Conservation (phyloP, 2,113 vertebrate genomes). For the Siniperca knerii region DNA sequence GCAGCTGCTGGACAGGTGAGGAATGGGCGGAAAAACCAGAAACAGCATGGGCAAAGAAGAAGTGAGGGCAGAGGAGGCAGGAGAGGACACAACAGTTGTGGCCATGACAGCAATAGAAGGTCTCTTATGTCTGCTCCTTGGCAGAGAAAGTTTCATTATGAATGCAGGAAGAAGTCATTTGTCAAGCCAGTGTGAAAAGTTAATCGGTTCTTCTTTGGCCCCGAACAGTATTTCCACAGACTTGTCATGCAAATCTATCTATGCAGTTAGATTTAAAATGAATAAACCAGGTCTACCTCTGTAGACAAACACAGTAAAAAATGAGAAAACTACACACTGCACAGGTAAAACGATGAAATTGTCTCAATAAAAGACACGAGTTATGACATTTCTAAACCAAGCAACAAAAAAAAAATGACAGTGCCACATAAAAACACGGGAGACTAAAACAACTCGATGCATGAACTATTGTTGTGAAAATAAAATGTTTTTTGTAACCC, state of each 20-base stretch:
- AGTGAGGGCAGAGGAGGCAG: background rate
- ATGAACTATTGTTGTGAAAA: background rate
- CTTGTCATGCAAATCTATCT: constrained; percentile 6
- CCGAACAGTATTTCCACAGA: background rate
- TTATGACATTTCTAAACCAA: background rate
- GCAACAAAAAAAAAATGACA: background rate
- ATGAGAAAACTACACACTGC: background rate
- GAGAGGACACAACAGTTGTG: constrained; percentile 17
- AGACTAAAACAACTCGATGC: background rate
- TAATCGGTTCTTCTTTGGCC: background rate
- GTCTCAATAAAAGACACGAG: background rate
- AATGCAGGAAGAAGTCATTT: background rate
- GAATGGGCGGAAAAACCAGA: background rate
- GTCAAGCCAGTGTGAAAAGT: constrained; percentile 17
- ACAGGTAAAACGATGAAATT: background rate
- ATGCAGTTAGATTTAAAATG: background rate
- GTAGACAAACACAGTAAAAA: background rate
- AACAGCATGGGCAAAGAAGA: background rate
- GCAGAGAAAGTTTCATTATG: background rate
- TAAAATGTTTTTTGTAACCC: background rate
- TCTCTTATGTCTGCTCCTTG: background rate
- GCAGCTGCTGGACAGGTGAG: constrained; percentile 3
- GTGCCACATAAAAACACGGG: background rate
- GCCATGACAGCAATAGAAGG: background rate
- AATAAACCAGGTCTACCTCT: background rate